Conservation (phyloP, 2,888 invertebrate genomes). For the Gymnosoma rotundatum region DNA sequence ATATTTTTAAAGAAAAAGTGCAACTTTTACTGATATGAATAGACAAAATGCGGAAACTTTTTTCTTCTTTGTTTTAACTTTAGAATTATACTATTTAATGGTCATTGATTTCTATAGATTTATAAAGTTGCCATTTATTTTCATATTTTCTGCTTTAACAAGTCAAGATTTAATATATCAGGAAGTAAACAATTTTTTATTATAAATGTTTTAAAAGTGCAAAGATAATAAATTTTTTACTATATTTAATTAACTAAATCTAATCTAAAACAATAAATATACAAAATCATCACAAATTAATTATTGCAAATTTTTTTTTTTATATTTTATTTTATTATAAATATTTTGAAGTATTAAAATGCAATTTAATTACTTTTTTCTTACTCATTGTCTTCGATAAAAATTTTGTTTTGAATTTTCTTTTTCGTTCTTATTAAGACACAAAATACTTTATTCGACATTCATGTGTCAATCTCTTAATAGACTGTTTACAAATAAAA, state of each 20-base stretch:
- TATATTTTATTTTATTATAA: too few species aligned
- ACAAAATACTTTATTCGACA: neutral
- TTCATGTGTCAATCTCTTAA: conserved; percentile 33
- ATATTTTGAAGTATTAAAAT: too few species aligned
- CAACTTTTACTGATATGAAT: conserved; percentile 40
- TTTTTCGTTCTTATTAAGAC: too few species aligned
- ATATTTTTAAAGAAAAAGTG: conserved; percentile 20
- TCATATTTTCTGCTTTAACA: neutral
- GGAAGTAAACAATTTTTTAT: neutral
- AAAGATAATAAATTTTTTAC: too few species aligned
- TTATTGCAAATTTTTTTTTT: too few species aligned
- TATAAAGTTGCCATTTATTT: neutral
- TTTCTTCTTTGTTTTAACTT: neutral
- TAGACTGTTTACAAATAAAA: neutral
- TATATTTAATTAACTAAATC: too few species aligned
- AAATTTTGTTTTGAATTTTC: too few species aligned
- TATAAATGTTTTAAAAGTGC: too few species aligned
- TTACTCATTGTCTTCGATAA: too few species aligned
- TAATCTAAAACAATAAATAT: too few species aligned
- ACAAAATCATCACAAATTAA: too few species aligned
- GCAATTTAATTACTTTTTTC: too few species aligned
- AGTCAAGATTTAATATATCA: neutral
- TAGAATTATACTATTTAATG: conserved; percentile 41
- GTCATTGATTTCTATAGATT: conserved; percentile 19
- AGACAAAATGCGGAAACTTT: conserved; percentile 24